Conservation (phyloP, 2,113 vertebrate genomes). For the Ailuropoda melanoleuca region DNA sequence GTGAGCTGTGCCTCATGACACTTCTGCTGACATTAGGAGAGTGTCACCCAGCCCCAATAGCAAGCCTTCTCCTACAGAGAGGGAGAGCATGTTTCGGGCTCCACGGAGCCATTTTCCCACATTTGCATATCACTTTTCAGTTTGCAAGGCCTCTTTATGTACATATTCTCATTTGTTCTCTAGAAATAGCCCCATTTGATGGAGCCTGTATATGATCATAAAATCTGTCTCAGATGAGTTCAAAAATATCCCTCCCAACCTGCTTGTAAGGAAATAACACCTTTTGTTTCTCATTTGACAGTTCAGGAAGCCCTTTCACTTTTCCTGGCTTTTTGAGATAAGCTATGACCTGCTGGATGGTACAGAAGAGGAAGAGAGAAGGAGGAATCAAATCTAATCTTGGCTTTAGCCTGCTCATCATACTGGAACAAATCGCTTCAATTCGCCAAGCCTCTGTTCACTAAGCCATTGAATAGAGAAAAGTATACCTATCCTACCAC, state of each 20-base stretch:
- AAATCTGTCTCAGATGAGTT: conserved; percentile 9
- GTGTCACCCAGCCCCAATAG: neutral
- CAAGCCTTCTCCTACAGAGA: neutral
- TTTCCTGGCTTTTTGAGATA: neutral
- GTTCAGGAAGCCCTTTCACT: neutral
- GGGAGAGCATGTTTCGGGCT: neutral
- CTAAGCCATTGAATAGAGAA: neutral
- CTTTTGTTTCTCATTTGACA: neutral
- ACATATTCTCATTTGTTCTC: neutral
- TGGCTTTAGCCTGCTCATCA: neutral
- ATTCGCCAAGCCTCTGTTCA: conserved; percentile 11
- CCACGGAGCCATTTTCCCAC: neutral
- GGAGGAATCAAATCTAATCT: neutral
- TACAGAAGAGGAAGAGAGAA: neutral
- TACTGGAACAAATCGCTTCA: neutral
- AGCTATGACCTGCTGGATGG: neutral
- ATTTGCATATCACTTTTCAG: neutral
- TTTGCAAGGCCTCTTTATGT: neutral
- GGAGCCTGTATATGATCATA: neutral
- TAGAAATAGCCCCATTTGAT: neutral
- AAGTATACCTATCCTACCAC: neutral
- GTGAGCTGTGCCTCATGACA: neutral
- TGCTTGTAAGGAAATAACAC: neutral
- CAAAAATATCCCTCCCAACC: neutral
- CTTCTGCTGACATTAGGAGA: neutral